Evolutionary conservation across 2,797 vertebrate species (phyloP), one percentile per base, ranked within the genome.

Genomic region (Gambelia wislizenii): DNA sequence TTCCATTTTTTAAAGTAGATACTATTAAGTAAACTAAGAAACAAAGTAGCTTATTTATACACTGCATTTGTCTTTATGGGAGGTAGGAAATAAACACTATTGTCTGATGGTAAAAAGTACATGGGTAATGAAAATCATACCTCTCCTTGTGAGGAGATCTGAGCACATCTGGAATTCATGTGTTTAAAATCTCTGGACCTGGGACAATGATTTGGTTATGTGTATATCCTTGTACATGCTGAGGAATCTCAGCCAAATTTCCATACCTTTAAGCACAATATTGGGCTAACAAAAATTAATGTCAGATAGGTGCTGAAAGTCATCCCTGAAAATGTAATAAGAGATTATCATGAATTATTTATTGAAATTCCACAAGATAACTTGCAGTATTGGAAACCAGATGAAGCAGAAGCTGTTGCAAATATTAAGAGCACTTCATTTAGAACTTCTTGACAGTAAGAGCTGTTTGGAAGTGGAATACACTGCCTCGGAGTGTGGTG

Each of bases 281-380:
- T 89, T 83, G 4, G 56, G 84, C 89, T 93, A 88, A 91, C 93
- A 88, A 91, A 92, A 86, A 95, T 92, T 91, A 95, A 92, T 91
- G 95, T 94, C 93, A 95, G 94, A 95, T 96, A 93, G 90, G 90
- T 83, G 94, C 95, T 95, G 97, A 97, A 97, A 98, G 93, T 91
- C 92, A 95, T 96, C 89, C 75, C 96, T 91, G 96, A 95, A 92
- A 93, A 92, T 90, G 98, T 98, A 97, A 98, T 96, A 30, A 86
- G 89, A 97, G 91, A 93, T 70, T 36, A 64, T 1, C 59, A 92
- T 98, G 96, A 98, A 99, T 99, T 98, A 99, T 99, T 97, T 96
- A 99, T 97, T 96, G 96, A 96, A 97, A 97, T 97, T 98, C 97
- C 97, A 97, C 97, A 82, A 97, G 90, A 95, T 92, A 96, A 94